These are phyloP conservation scores for Gallinago nigripennis DNA, from an alignment of 2,797 vertebrate genomes.

Conservation along the genomic window DNA sequence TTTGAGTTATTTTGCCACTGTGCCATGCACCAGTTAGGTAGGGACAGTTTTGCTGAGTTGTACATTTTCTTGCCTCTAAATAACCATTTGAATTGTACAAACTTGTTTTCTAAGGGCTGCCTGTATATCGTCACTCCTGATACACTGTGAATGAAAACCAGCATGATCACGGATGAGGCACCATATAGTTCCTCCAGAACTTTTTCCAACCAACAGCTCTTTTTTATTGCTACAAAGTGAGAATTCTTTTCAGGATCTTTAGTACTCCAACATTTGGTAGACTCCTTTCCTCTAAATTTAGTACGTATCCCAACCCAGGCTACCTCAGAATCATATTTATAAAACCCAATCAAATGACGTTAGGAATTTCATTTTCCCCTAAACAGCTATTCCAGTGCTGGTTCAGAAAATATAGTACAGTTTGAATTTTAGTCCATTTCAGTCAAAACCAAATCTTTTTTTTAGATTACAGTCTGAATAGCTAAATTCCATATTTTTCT, in stretches of 20 bases:
- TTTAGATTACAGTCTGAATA: neutral
- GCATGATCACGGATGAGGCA: neutral
- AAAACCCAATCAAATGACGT: neutral
- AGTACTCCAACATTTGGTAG: neutral
- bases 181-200: neutral
- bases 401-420: neutral
- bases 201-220: neutral
- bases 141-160: neutral
- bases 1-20: constrained; percentile 46
- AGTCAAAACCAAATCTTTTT: neutral
- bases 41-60: neutral
- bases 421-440: neutral
- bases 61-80: too few species aligned
- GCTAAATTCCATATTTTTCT: neutral
- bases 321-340: neutral
- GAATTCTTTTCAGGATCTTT: neutral
- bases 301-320: neutral
- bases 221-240: neutral
- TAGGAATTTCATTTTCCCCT: neutral
- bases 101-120: neutral
- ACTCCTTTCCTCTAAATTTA: neutral
- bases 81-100: neutral
- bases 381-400: neutral
- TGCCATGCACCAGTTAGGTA: neutral
- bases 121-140: neutral